phyloP scores from a whole-genome alignment of 2,113 vertebrate species.

The Oncorhynchus tshawytscha region DNA sequence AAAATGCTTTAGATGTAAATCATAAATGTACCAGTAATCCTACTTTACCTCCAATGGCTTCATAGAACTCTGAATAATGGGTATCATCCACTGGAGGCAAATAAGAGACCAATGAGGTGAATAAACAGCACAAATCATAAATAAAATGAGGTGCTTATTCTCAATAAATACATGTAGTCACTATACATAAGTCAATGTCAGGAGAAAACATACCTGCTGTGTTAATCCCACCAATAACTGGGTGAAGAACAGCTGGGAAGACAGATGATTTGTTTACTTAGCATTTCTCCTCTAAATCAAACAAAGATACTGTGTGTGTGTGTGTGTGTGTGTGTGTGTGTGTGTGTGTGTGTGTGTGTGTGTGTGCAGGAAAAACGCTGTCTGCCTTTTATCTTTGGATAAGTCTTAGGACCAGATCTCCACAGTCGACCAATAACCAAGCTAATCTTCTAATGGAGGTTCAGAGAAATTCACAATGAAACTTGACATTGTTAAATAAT shows the following conservation, averaged over 20 bases:
- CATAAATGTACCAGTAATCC: neutral
- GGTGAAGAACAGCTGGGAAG: slow-evolving; percentile 80
- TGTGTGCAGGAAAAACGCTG: no score
- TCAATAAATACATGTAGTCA: neutral
- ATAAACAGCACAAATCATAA: neutral
- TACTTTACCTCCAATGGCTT: slow-evolving; percentile 85
- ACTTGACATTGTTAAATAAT: no score
- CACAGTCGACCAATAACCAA: neutral
- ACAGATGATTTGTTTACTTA: slow-evolving; percentile 19
- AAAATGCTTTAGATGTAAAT: neutral
- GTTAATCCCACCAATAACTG: slow-evolving; percentile 87
- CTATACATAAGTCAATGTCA: neutral
- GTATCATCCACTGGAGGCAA: slow-evolving; percentile 86
- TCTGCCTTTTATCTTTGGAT: no score
- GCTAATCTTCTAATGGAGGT: neutral
- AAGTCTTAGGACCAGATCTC: neutral
- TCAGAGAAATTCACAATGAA: neutral
- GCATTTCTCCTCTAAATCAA: no score
- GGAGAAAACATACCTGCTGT: slow-evolving; percentile 78
- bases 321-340: no score
- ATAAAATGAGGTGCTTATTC: neutral
- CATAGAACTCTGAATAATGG: slow-evolving; percentile 91
- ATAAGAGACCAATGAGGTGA: neutral
- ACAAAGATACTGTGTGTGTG: no score
- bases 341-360: no score